phyloP scores from a whole-genome alignment of 2,888 invertebrate genomes.

The Diarsia brunnea region DNA sequence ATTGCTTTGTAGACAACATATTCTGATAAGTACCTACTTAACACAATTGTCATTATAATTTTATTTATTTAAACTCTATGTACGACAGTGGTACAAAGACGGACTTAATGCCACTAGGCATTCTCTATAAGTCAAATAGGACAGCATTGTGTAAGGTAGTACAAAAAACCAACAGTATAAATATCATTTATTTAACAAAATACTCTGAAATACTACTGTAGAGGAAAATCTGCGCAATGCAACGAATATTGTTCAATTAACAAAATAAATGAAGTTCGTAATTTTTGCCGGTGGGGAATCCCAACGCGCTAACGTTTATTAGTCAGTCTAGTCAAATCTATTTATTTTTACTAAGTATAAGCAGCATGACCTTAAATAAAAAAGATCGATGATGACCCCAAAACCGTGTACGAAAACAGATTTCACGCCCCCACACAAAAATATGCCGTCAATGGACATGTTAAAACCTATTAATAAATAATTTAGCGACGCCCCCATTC shows the following conservation, averaged over 20 bases:
- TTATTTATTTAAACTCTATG: no score
- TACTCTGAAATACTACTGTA: no score
- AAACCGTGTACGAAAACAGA: constrained; percentile 11
- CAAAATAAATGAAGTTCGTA: not conserved
- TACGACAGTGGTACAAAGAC: no score
- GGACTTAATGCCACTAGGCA: no score
- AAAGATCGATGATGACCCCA: not conserved
- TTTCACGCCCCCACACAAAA: not conserved
- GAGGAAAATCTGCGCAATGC: no score
- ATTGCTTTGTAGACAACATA: no score
- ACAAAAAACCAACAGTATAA: no score
- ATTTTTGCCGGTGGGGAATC: not conserved
- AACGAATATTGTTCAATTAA: not conserved
- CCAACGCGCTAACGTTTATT: not conserved
- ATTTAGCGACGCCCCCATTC: constrained; percentile 21
- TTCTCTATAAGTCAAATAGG: no score
- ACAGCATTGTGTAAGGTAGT: no score
- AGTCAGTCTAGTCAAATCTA: not conserved
- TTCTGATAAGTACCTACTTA: no score
- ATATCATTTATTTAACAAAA: no score
- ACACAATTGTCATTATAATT: no score
- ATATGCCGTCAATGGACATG: constrained; percentile 21
- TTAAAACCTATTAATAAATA: constrained; percentile 34
- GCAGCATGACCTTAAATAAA: not conserved
- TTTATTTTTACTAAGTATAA: not conserved